Conservation (phyloP, 2,113 vertebrate genomes). For the Scalopus aquaticus region DNA sequence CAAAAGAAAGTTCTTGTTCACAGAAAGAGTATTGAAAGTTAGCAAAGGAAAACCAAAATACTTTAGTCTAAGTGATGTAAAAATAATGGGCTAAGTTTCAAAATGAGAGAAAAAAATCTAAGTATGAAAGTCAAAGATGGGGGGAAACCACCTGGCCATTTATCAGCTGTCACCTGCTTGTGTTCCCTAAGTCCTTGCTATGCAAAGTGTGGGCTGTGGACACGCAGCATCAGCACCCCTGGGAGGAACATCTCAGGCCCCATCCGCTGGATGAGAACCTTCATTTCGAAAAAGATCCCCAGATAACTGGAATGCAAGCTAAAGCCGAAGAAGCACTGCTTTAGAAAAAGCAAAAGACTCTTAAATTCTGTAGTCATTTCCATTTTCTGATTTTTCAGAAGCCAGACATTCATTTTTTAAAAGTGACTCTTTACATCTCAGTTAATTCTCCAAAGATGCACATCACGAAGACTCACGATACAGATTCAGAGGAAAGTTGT, state of each 20-base stretch:
- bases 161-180: not conserved
- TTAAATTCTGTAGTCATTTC: not conserved
- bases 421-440: not conserved
- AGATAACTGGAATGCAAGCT: not conserved
- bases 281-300: not conserved
- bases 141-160: not conserved
- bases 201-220: not conserved
- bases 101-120: not conserved
- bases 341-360: not conserved
- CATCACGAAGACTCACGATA: not conserved
- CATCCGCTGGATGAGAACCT: not conserved
- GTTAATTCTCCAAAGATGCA: not conserved
- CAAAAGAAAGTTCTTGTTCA: not conserved
- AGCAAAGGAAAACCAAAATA: conserved; percentile 2
- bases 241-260: not conserved
- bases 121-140: conserved; percentile 20
- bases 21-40: not conserved
- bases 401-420: not conserved
- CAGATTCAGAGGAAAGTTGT: not conserved
- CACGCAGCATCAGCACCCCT: not conserved
- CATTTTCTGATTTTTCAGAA: conserved; percentile 14
- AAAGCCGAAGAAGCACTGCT: not conserved
- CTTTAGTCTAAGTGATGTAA: not conserved
- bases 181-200: not conserved
- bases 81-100: not conserved